These are phyloP conservation scores for Coregonus ussuriensis DNA, from an alignment of 2,797 vertebrate species.

Conservation along the genomic window DNA sequence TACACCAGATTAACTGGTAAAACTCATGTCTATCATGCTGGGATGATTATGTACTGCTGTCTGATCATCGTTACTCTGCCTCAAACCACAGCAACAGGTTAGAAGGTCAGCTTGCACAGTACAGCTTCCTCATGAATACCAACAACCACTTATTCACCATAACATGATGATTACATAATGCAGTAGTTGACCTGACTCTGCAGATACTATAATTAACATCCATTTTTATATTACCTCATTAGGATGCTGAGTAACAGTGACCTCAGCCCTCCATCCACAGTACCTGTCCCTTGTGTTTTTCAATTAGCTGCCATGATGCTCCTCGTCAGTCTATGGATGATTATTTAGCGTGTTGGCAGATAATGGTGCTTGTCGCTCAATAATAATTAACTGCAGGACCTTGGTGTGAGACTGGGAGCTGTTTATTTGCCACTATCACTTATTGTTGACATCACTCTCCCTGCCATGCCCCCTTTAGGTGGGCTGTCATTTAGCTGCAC, in stretches of 20 bases:
- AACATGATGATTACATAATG: not conserved
- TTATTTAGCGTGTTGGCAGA: slow-evolving; percentile 27
- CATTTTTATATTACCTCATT: not conserved
- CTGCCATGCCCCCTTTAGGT: slow-evolving; percentile 38
- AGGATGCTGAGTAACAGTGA: not conserved
- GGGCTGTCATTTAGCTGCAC: slow-evolving; percentile 22
- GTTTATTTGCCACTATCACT: slow-evolving; percentile 46
- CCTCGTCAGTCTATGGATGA: slow-evolving; percentile 14
- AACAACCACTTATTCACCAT: not conserved
- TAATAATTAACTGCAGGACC: slow-evolving; percentile 34
- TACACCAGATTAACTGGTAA: not conserved
- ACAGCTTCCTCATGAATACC: too few species aligned
- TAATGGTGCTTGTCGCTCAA: slow-evolving; percentile 32
- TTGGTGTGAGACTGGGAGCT: slow-evolving; percentile 30
- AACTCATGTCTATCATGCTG: not conserved
- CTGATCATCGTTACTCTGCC: not conserved
- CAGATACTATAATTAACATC: not conserved
- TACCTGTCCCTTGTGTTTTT: slow-evolving; percentile 20
- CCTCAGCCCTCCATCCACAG: slow-evolving; percentile 1
- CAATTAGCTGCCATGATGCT: slow-evolving; percentile 22
- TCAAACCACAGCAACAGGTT: not conserved
- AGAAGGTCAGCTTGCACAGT: not conserved
- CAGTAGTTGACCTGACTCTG: not conserved
- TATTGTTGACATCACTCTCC: slow-evolving; percentile 62
- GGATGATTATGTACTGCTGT: not conserved